These are phyloP conservation scores for Gambusia yucatana DNA, from an alignment of 2,797 vertebrate species.

Conservation along the genomic window DNA sequence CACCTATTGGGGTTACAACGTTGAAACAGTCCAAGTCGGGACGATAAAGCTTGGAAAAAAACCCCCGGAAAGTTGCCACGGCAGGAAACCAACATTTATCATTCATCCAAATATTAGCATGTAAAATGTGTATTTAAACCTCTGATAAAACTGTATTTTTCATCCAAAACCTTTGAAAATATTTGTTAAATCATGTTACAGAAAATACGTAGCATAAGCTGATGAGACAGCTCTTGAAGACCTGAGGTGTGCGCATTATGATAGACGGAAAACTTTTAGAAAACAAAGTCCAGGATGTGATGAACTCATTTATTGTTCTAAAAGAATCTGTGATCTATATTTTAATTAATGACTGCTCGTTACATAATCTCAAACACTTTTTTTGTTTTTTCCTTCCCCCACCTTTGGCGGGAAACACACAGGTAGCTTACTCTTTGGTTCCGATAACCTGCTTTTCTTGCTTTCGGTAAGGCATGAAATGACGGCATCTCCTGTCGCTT, in stretches of 20 bases:
- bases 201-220: not conserved
- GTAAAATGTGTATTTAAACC: not conserved
- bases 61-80: too few species aligned
- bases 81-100: not conserved
- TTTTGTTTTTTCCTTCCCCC: not conserved
- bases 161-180: not conserved
- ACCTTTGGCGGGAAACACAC: conserved; percentile 21
- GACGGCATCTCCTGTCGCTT: conserved; percentile 30
- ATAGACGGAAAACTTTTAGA: not conserved
- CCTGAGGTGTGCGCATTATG: not conserved
- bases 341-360: conserved; percentile 52
- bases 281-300: conserved; percentile 31
- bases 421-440: conserved; percentile 28
- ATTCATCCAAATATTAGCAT: not conserved
- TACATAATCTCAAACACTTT: conserved; percentile 57
- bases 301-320: conserved; percentile 68
- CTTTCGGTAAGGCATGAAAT: conserved; percentile 8
- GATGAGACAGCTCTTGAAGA: not conserved
- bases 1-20: too few species aligned
- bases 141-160: not conserved
- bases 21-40: not conserved
- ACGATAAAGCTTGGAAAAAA: not conserved
- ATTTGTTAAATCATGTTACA: not conserved
- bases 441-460: conserved; percentile 21
- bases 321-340: conserved; percentile 62